Percentiles rank a stretch among this genome's conserved stretches.
These are phyloP conservation scores for Pherbina coryleti DNA, from an alignment of 2,888 invertebrate genomes.

Conservation along the genomic window DNA sequence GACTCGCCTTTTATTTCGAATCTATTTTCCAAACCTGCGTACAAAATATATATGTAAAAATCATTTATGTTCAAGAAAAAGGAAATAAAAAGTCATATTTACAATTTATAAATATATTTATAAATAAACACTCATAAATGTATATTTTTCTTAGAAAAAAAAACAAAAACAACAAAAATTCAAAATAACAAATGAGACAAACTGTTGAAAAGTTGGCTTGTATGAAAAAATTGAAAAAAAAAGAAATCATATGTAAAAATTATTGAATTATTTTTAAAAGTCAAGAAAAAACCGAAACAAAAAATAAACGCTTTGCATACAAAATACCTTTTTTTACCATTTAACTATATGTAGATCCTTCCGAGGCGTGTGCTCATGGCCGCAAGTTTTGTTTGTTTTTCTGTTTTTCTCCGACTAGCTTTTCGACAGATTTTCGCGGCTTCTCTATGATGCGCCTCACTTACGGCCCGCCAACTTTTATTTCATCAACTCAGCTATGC, in stretches of 20 bases:
- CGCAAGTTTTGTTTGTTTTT: background rate
- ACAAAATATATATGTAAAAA: constrained; percentile 29
- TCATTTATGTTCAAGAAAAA: constrained; percentile 16
- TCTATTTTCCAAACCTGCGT: constrained; percentile 17
- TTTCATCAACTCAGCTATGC: constrained; percentile 1
- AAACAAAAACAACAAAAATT: background rate
- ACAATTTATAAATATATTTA: constrained; percentile 30
- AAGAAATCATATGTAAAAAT: constrained; percentile 18
- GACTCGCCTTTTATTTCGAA: background rate
- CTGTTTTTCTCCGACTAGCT: background rate
- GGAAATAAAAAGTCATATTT: constrained; percentile 27
- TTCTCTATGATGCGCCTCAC: background rate
- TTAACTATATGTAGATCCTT: background rate
- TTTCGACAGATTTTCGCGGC: background rate
- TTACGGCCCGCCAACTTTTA: background rate
- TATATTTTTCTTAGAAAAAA: constrained; percentile 32
- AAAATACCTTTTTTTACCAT: constrained; percentile 1
- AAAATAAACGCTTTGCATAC: constrained; percentile 16
- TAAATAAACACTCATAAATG: constrained; percentile 30
- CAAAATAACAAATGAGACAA: background rate
- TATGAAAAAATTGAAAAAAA: too few species aligned
- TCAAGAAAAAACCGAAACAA: constrained; percentile 9
- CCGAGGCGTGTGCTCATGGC: background rate
- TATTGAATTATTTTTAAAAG: constrained; percentile 39
- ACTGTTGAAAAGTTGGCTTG: background rate